Percentiles rank a stretch among this genome's conserved stretches.
These are phyloP conservation scores for Julus scanicus DNA, from an alignment of 2,888 invertebrate species.

Conservation along the genomic window DNA sequence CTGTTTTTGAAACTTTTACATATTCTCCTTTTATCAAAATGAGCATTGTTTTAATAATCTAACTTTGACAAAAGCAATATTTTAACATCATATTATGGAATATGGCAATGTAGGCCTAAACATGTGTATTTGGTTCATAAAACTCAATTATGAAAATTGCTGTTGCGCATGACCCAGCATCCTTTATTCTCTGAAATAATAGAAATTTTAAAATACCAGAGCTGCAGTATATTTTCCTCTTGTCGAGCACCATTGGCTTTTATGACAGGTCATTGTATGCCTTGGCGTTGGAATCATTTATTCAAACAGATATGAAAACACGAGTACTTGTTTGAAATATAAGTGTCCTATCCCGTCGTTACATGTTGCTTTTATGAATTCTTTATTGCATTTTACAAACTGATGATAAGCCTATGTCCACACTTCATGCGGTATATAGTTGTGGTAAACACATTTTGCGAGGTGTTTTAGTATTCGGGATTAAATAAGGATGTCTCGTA, in stretches of 20 bases:
- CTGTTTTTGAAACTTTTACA: background rate
- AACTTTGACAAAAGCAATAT: background rate
- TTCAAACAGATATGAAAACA: background rate
- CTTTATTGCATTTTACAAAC: background rate
- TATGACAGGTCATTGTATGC: conserved; percentile 5
- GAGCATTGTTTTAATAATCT: background rate
- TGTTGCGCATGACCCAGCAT: background rate
- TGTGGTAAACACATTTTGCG: background rate
- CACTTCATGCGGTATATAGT: background rate
- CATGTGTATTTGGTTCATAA: background rate
- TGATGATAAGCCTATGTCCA: background rate
- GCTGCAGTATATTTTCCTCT: conserved; percentile 31
- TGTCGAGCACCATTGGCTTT: background rate
- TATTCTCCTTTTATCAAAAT: background rate
- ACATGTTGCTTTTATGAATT: background rate
- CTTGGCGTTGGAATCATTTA: background rate
- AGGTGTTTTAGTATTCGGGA: background rate
- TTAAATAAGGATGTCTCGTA: background rate
- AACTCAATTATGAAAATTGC: conserved; percentile 17
- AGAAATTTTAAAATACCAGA: background rate
- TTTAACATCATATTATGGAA: conserved; percentile 21
- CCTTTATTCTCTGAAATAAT: background rate
- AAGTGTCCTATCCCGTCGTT: background rate
- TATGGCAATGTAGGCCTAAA: background rate
- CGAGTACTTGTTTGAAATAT: background rate